phyloP scores from a whole-genome alignment of 1,140 invertebrate genomes.

The Papilio aristodemus region DNA sequence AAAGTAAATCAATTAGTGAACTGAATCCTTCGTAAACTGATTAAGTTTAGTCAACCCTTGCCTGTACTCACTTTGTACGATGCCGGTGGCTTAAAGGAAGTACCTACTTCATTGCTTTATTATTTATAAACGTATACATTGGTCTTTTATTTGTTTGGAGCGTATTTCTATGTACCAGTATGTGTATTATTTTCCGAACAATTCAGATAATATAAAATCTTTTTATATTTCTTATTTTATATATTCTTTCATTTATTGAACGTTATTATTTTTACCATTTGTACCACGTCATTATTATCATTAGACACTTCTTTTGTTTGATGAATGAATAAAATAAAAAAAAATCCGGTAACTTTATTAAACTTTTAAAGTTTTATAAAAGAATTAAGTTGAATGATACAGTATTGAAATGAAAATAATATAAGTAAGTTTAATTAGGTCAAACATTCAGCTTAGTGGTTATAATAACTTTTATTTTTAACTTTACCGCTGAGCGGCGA shows the following conservation, averaged over 20 bases:
- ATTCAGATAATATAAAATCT: too few relatives aligned
- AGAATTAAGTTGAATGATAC: slow-evolving; percentile 10
- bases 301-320: too few relatives aligned
- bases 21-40: slow-evolving; percentile 19
- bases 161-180: neutral
- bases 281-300: too few relatives aligned
- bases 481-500: neutral
- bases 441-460: slow-evolving; percentile 13
- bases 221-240: too few relatives aligned
- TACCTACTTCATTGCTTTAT: neutral
- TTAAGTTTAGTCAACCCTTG: slow-evolving; percentile 19
- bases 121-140: too few relatives aligned
- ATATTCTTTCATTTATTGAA: too few relatives aligned
- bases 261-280: too few relatives aligned
- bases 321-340: too few relatives aligned
- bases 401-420: slow-evolving; percentile 12
- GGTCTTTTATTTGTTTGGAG: too few relatives aligned
- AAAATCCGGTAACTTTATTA: neutral
- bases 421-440: neutral
- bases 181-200: too few relatives aligned
- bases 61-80: slow-evolving; percentile 14
- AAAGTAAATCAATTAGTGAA: slow-evolving; percentile 17
- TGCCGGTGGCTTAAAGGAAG: neutral
- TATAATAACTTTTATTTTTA: slow-evolving; percentile 14
- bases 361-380: slow-evolving; percentile 3